Evolutionary conservation across 2,113 vertebrate species (phyloP).

Genomic region (Electrona antarctica): DNA sequence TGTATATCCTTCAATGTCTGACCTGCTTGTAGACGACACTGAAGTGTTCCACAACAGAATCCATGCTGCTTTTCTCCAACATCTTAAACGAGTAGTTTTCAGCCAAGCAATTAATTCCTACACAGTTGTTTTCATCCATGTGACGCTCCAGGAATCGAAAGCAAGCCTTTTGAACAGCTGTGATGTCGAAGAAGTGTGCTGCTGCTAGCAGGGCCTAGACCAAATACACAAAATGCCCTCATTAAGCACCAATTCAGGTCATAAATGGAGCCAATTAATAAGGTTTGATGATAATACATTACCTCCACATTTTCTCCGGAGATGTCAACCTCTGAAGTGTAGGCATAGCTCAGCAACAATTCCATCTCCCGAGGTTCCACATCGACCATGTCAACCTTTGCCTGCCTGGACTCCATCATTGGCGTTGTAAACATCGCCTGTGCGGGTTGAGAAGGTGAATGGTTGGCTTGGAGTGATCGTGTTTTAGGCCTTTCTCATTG

Average conservation of each 20-base stretch:
- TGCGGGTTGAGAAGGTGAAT: not conserved
- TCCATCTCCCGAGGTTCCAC: slow-evolving; percentile 84
- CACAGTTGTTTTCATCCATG: slow-evolving; percentile 84
- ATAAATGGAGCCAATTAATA: accelerated
- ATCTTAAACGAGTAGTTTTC: slow-evolving; percentile 80
- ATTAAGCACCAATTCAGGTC: not conserved
- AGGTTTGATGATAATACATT: not conserved
- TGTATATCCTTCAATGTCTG: too few species aligned
- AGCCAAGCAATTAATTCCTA: slow-evolving; percentile 84
- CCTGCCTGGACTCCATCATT: slow-evolving; percentile 83
- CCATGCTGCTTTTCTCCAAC: slow-evolving; percentile 80
- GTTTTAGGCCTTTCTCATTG: too few species aligned
- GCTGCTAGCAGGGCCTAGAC: slow-evolving; percentile 78
- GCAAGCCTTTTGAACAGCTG: slow-evolving; percentile 81
- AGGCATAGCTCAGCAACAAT: slow-evolving; percentile 82
- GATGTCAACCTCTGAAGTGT: slow-evolving; percentile 82
- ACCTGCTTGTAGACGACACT: too few species aligned
- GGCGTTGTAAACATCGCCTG: slow-evolving; percentile 84
- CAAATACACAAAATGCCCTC: not conserved
- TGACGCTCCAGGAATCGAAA: slow-evolving; percentile 82
- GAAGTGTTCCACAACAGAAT: slow-evolving; percentile 34
- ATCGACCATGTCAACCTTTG: slow-evolving; percentile 81
- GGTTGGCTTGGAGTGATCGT: not conserved
- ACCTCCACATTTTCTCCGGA: slow-evolving; percentile 82
- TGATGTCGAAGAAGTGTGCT: slow-evolving; percentile 81